Base-by-base conservation (phyloP, 2,113 vertebrate genomes). In the Muntiacus reevesi region DNA sequence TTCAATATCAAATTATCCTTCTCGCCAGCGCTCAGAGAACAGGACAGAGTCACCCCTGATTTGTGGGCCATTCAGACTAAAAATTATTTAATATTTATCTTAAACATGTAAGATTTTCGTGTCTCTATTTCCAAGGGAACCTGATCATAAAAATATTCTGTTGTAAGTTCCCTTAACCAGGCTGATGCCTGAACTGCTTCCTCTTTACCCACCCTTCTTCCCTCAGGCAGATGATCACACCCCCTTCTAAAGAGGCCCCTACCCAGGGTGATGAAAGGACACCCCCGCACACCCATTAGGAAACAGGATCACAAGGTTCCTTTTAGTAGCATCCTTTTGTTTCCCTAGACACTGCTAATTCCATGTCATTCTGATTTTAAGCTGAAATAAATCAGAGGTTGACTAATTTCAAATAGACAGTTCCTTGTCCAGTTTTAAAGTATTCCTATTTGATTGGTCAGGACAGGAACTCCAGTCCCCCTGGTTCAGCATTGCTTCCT, bases 311-410 rank as follows among this genome's bases (percentile, higher is more conserved):
- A 50, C 67, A 86, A 17, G 76, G 86, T 95, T 88, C 94, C 92
- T 94, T 95, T 89, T 47, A 93, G 64, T 62, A 95, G 67, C 78
- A 79, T 54, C 36, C 47, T 95, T 96, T 78, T 81, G 89, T 97
- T 98, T 92, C 91, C 57, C 84, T 81, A 86, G 81, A 96, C 52
- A 55, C 25, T 89, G 96, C 47, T 93, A 55, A 93, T 87, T 87
- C 93, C 89, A 28, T 60, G 62, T 91, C 78, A n/a, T 91, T 97
- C 78, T 89, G 76, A 91, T 85, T 87, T 98, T 93, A 86, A 94
- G 88, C 60, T 96, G 89, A 97, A 97, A 97, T 86, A 97, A 96
- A 91, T 81, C 40, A 83, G 90, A 95, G 95, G 94, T 92, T 30
- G 78, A 81, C 90, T 90, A 71, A 64, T 94, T 92, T 95, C 92